These are phyloP conservation scores for Sciurus carolinensis DNA, from an alignment of 2,797 vertebrate species.

Conservation along the genomic window DNA sequence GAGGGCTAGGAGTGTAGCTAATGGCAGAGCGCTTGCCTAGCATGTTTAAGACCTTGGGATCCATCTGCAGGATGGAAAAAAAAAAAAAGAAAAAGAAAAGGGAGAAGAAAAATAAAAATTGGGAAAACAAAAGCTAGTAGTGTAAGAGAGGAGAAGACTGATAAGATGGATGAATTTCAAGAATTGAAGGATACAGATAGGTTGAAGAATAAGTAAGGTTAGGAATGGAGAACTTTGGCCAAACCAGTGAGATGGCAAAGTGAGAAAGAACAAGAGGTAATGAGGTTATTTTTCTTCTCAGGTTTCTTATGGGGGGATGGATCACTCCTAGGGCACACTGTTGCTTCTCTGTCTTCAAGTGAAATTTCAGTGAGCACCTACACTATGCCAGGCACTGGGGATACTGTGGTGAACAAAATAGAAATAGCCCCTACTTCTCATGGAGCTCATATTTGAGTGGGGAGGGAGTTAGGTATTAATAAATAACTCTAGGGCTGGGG, in stretches of 20 bases:
- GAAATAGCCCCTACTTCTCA: background rate
- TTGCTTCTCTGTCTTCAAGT: constrained; percentile 36
- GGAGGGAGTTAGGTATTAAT: background rate
- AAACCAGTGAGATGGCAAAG: background rate
- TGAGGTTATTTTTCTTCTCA: background rate
- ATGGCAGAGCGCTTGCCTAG: background rate
- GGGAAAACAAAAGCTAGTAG: background rate
- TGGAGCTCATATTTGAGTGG: background rate
- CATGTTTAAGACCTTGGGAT: background rate
- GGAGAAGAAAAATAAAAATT: background rate
- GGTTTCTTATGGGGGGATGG: background rate
- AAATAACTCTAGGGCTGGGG: background rate
- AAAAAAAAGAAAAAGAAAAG: background rate
- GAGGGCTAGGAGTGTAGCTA: background rate
- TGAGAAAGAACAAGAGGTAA: background rate
- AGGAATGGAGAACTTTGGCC: background rate
- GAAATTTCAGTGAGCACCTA: background rate
- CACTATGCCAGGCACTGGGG: background rate
- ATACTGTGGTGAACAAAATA: background rate
- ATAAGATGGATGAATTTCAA: background rate
- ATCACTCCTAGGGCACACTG: background rate
- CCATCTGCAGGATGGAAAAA: background rate
- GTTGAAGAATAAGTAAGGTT: background rate
- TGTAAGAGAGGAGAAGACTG: background rate
- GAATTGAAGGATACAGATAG: background rate